Evolutionary conservation across 2,113 vertebrate species (phyloP).

Genomic region (Cnemophilus loriae): DNA sequence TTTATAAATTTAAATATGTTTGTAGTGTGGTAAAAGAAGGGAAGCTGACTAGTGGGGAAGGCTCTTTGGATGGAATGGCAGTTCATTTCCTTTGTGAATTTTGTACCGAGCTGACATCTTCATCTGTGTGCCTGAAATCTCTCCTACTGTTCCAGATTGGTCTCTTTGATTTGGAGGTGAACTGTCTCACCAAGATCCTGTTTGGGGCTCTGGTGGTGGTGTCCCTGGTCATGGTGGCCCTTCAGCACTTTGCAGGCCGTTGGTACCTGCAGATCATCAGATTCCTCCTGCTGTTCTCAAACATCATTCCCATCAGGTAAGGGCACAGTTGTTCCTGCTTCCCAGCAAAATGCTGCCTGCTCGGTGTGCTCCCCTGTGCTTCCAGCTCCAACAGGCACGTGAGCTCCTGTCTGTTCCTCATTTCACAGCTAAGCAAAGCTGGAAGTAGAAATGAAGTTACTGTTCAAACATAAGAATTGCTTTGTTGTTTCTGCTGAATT

Average conservation of each 20-base stretch:
- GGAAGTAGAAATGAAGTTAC: background rate
- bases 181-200: slow-evolving; percentile 95
- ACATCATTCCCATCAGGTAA: slow-evolving; percentile 97
- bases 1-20: background rate
- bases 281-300: slow-evolving; percentile 93
- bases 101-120: background rate
- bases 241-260: slow-evolving; percentile 93
- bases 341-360: background rate
- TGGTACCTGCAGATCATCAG: slow-evolving; percentile 99
- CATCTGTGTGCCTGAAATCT: background rate
- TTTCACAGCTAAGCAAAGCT: background rate
- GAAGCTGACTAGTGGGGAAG: background rate
- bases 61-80: background rate
- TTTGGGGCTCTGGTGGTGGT: slow-evolving; percentile 92
- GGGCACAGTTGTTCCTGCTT: background rate
- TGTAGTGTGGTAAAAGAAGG: background rate
- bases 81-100: background rate
- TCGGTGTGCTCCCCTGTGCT: background rate
- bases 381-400: background rate
- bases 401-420: background rate
- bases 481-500: background rate
- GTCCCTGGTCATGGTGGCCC: slow-evolving; percentile 95
- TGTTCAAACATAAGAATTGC: background rate
- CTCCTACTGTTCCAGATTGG: slow-evolving; percentile 78
- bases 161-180: slow-evolving; percentile 95